These are phyloP conservation scores for Pseudobourletiella spinata DNA, from an alignment of 1,140 invertebrate species.

Conservation along the genomic window DNA sequence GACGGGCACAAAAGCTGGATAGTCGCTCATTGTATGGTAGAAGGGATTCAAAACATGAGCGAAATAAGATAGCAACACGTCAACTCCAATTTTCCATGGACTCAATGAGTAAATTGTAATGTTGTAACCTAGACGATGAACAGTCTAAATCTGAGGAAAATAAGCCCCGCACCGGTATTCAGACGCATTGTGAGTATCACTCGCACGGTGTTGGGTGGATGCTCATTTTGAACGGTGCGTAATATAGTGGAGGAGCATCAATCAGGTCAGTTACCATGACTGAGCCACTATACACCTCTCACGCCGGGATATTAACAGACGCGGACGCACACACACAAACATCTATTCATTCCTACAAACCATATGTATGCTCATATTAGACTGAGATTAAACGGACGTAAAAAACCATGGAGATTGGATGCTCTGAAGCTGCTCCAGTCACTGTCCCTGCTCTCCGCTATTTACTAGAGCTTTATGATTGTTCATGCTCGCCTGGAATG, in stretches of 20 bases:
- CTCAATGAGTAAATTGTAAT: background rate
- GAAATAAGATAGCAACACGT: slow-evolving; percentile 4
- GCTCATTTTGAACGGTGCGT: background rate
- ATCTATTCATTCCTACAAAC: too few relatives aligned
- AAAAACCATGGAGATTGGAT: too few relatives aligned
- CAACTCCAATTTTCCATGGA: background rate
- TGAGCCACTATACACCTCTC: background rate
- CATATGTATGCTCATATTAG: too few relatives aligned
- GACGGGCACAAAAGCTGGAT: too few relatives aligned
- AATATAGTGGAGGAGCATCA: slow-evolving; percentile 4
- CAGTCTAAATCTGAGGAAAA: background rate
- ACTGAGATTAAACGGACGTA: too few relatives aligned
- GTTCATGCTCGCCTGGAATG: too few relatives aligned
- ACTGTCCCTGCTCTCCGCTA: too few relatives aligned
- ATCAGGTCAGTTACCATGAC: background rate
- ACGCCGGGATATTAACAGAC: slow-evolving; percentile 1
- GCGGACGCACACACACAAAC: background rate
- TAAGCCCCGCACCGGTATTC: background rate
- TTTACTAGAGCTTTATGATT: too few relatives aligned
- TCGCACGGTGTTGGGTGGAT: background rate
- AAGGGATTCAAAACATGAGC: background rate
- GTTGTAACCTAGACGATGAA: too few relatives aligned
- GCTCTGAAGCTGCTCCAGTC: too few relatives aligned
- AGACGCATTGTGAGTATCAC: too few relatives aligned
- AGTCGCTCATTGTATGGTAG: too few relatives aligned